phyloP scores from a whole-genome alignment of 2,888 invertebrate species.

The Cheilosia soror region DNA sequence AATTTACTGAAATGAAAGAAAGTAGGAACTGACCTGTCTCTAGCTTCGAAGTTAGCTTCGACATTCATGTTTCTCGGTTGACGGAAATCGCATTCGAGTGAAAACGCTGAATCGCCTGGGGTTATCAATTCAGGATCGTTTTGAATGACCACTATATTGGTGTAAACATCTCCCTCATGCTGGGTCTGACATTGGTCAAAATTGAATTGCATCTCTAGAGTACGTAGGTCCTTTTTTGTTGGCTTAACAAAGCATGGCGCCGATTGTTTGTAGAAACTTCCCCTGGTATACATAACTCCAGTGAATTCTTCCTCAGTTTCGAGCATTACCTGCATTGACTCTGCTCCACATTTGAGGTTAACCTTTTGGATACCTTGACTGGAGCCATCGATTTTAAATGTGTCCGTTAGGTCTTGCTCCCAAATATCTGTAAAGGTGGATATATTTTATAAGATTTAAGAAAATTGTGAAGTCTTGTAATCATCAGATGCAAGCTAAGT shows the following conservation, averaged over 20 bases:
- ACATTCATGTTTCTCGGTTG: constrained; percentile 85
- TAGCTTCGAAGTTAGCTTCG: constrained; percentile 84
- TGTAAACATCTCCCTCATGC: constrained; percentile 85
- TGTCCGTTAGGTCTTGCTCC: constrained; percentile 85
- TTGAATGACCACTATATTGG: constrained; percentile 87
- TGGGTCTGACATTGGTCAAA: constrained; percentile 86
- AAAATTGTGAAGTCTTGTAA: too few relatives aligned
- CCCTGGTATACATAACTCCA: constrained; percentile 87
- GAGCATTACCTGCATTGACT: constrained; percentile 85
- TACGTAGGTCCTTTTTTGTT: constrained; percentile 82
- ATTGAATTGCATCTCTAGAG: constrained; percentile 85
- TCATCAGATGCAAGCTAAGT: too few relatives aligned
- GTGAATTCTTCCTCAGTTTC: constrained; percentile 86
- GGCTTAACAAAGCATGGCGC: constrained; percentile 86
- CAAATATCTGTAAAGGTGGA: constrained; percentile 79
- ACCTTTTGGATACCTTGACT: constrained; percentile 86
- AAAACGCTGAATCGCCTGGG: constrained; percentile 88
- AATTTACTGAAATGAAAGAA: too few relatives aligned
- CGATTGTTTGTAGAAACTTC: constrained; percentile 86
- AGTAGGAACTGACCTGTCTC: constrained; percentile 81
- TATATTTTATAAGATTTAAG: too few relatives aligned
- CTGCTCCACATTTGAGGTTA: constrained; percentile 85
- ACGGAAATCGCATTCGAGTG: constrained; percentile 87
- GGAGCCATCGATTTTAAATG: constrained; percentile 86
- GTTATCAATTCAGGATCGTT: constrained; percentile 88